Base-by-base conservation (phyloP, 2,797 vertebrate genomes). In the Neoniphon sammara region DNA sequence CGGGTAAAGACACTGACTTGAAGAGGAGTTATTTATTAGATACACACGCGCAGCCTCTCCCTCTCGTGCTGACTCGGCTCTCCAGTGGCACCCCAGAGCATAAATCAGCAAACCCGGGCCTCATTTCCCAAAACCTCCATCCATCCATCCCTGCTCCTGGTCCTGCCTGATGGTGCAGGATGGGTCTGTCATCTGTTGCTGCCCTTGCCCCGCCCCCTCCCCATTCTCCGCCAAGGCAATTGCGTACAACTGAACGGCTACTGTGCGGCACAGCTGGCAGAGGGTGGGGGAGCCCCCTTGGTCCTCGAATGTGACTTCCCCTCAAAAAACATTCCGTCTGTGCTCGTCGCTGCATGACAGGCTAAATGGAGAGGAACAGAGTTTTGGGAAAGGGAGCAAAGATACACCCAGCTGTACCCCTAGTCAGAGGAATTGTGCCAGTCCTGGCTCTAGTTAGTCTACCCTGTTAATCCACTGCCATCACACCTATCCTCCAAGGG, bases 1-100 rank as follows among this genome's bases (percentile, higher is more conserved):
- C 1, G 17, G 63, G 67, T 61, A 68, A 80, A 82, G 78, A 87
- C 66, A 61, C 65, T 10, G 56, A 84, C 68, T 66, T 73, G 86
- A 84, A 83, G 83, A 82, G 55, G 57, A 84, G 73, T 86, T 90
- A 85, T 90, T 87, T 89, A 90, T 89, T 77, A 87, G 68, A 80
- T 71, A 80, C 66, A 81, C 61, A 75, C 25, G 12, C 58, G 18
- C 57, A 69, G 67, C 59, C 52, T 78, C 75, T 69, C 66, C 58
- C 60, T 18, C 0, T 80, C 58, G 68, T 84, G 92, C 91, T 93
- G 91, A 93, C 75, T 91, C 91, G 89, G 92, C 91, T 87, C 90
- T 89, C 77, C 52, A 1, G 76, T 72, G 69, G 61, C 27, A 34
- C 77, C 64, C 63, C 70, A 49, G 57, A 83, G 88, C 84, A 88